These are phyloP conservation scores for Chloroclystis v-ata DNA, from an alignment of 2,888 invertebrate genomes.

Conservation along the genomic window DNA sequence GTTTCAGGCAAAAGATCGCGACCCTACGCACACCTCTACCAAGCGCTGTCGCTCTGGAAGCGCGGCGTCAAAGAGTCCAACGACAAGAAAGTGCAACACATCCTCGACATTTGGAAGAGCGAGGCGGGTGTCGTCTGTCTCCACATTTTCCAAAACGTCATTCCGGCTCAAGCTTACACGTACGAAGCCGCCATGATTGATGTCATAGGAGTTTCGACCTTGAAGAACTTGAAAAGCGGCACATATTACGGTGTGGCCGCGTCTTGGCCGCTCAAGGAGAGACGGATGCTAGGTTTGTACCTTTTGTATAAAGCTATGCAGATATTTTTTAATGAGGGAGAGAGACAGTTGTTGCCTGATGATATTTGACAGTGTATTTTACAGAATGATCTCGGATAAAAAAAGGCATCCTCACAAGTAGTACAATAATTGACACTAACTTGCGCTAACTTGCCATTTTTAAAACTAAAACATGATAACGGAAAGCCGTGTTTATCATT, in stretches of 20 bases:
- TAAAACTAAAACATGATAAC: too few relatives aligned
- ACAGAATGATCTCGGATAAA: too few relatives aligned
- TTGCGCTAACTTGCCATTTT: too few relatives aligned
- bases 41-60: slow-evolving; percentile 85
- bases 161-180: slow-evolving; percentile 94
- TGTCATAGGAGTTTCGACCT: slow-evolving; percentile 79
- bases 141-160: slow-evolving; percentile 93
- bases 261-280: slow-evolving; percentile 84
- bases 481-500: too few relatives aligned
- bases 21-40: slow-evolving; percentile 94
- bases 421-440: too few relatives aligned
- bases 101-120: slow-evolving; percentile 91
- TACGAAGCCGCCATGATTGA: slow-evolving; percentile 97
- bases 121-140: slow-evolving; percentile 92
- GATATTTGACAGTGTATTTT: slow-evolving; percentile 58
- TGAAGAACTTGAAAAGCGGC: slow-evolving; percentile 85
- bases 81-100: slow-evolving; percentile 84
- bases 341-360: slow-evolving; percentile 88
- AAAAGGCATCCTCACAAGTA: too few relatives aligned
- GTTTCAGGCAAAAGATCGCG: slow-evolving; percentile 85
- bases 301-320: slow-evolving; percentile 89
- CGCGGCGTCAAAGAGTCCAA: slow-evolving; percentile 63
- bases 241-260: slow-evolving; percentile 89
- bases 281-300: slow-evolving; percentile 85
- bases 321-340: slow-evolving; percentile 92